Percentiles rank a stretch among this genome's conserved stretches.
phyloP scores from a whole-genome alignment of 1,140 invertebrate species.

The Palaemon carinicauda region DNA sequence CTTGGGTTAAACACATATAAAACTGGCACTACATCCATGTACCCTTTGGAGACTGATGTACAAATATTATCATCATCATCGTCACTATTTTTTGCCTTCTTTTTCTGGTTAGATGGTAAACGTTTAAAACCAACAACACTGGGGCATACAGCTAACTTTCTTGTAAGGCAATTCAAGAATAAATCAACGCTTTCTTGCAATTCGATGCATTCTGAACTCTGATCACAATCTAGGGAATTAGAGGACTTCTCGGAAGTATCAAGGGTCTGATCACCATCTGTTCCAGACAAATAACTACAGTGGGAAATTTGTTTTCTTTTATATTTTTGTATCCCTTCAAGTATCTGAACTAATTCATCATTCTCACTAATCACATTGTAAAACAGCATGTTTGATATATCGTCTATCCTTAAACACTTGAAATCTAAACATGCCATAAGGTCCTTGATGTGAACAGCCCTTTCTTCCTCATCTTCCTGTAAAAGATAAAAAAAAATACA shows the following conservation, averaged over 20 bases:
- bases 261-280: not conserved
- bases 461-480: conserved; percentile 37
- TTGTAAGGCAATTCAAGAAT: not conserved
- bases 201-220: not conserved
- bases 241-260: too few species aligned
- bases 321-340: not conserved
- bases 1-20: conserved; percentile 22
- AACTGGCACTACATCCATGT: conserved; percentile 17
- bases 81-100: conserved; percentile 39
- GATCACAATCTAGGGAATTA: too few species aligned
- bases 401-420: not conserved
- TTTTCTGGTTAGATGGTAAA: not conserved
- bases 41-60: not conserved
- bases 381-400: conserved; percentile 43
- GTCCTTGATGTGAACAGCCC: not conserved
- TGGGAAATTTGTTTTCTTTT: not conserved
- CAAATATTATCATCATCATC: conserved; percentile 23
- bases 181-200: not conserved
- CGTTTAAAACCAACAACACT: conserved; percentile 41
- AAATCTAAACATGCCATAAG: conserved; percentile 31
- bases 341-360: conserved; percentile 13
- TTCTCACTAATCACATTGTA: conserved; percentile 31
- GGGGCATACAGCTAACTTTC: not conserved
- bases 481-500: not conserved
- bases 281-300: not conserved